A percentile compares a stretch with the other conserved stretches of the same genome.
Evolutionary conservation across 2,888 invertebrate species (phyloP).

Genomic region (Drosophila seclusa): DNA sequence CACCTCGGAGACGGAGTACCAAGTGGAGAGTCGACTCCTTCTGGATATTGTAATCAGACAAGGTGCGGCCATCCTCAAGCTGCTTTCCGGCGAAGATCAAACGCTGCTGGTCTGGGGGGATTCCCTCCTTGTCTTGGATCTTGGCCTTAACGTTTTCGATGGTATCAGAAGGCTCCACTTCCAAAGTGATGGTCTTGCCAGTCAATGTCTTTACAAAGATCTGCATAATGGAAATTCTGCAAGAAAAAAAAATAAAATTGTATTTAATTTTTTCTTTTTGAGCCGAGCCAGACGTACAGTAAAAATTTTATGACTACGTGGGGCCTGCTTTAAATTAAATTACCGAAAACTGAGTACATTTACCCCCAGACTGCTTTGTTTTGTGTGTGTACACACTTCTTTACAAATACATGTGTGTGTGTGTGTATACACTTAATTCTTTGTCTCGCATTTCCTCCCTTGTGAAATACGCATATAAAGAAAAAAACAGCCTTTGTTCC

Average conservation of each 20-base stretch:
- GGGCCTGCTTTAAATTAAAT: too few relatives aligned
- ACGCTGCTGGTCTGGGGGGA: constrained; percentile 82
- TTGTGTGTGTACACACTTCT: not conserved
- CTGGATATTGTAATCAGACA: constrained; percentile 87
- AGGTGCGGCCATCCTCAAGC: constrained; percentile 93
- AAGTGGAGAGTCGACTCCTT: constrained; percentile 85
- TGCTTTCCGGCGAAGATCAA: constrained; percentile 81
- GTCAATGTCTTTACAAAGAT: constrained; percentile 81
- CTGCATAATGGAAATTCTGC: constrained; percentile 74
- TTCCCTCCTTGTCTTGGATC: constrained; percentile 81
- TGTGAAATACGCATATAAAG: constrained; percentile 11
- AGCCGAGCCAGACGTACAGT: constrained; percentile 4
- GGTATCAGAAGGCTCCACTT: constrained; percentile 78
- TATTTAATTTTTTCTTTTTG: constrained; percentile 8
- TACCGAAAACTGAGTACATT: not conserved
- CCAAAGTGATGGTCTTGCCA: constrained; percentile 80
- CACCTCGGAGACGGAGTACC: constrained; percentile 95
- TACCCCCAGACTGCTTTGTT: constrained; percentile 27
- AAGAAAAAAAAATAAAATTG: constrained; percentile 22
- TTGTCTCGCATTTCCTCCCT: constrained; percentile 10
- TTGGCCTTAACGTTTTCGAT: constrained; percentile 82
- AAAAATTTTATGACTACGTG: not conserved
- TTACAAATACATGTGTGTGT: not conserved
- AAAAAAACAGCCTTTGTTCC: constrained; percentile 36
- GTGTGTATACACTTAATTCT: not conserved